phyloP scores from a whole-genome alignment of 2,888 invertebrate species.

The Boloria selene region DNA sequence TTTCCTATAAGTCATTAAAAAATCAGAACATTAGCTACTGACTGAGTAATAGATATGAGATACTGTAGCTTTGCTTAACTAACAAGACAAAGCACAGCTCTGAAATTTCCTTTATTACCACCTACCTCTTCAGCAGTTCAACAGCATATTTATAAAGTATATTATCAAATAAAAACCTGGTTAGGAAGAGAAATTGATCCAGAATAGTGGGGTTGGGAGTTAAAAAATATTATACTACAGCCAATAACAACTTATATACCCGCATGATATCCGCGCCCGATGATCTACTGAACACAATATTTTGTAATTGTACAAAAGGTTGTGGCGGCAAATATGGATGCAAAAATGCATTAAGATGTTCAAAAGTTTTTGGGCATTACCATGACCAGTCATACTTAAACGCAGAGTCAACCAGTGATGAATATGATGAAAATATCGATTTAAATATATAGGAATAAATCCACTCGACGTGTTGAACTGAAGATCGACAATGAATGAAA shows the following conservation, averaged over 20 bases:
- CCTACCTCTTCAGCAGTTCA: conserved; percentile 8
- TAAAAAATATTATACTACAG: conserved; percentile 12
- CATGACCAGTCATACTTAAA: neutral
- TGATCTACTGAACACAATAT: conserved; percentile 5
- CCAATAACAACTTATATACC: neutral
- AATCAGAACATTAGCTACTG: conserved; percentile 17
- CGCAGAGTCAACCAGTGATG: neutral
- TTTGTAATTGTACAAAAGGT: neutral
- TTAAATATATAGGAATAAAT: neutral
- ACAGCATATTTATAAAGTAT: conserved; percentile 8
- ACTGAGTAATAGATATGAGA: conserved; percentile 18
- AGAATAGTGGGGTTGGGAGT: conserved; percentile 10
- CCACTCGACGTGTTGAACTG: neutral
- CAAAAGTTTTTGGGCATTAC: neutral
- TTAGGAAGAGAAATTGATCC: conserved; percentile 15
- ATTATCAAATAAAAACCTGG: conserved; percentile 19
- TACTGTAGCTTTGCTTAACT: conserved; percentile 5
- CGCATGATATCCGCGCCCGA: neutral
- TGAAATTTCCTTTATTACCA: conserved; percentile 10
- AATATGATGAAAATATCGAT: neutral
- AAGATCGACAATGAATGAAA: neutral
- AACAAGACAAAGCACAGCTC: conserved; percentile 7
- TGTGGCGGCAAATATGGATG: neutral
- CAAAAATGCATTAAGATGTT: neutral
- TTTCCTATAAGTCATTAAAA: too few species aligned